Evolutionary conservation across 1,140 invertebrate species (phyloP).

Genomic region (Drosophila azteca): DNA sequence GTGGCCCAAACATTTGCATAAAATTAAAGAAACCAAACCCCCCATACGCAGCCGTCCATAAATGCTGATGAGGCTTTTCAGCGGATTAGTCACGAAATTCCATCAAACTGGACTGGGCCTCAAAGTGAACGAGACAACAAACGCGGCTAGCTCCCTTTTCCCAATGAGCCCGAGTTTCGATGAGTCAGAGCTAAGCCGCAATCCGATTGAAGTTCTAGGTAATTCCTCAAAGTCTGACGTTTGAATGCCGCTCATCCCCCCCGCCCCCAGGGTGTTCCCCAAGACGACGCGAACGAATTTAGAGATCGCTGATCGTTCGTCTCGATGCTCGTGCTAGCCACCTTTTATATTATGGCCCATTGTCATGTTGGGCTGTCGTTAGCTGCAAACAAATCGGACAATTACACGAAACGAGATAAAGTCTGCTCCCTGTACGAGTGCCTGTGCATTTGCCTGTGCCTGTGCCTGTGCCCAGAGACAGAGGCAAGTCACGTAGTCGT

Average conservation of each 20-base stretch:
- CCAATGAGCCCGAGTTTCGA: conserved; percentile 4
- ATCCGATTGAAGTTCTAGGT: conserved; percentile 42
- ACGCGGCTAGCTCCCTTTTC: conserved; percentile 3
- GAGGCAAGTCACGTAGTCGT: conserved; percentile 48
- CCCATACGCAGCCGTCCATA: background rate
- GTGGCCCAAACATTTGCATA: conserved; percentile 55
- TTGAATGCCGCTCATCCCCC: conserved; percentile 23
- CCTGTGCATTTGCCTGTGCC: too few relatives aligned
- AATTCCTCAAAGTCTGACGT: conserved; percentile 55
- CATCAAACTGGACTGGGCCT: conserved; percentile 35
- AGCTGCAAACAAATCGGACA: conserved; percentile 39
- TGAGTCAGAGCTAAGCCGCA: conserved; percentile 41
- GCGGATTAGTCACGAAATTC: conserved; percentile 72
- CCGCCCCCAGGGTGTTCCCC: conserved; percentile 1
- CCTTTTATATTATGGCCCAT: conserved; percentile 20
- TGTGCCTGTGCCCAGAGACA: too few relatives aligned
- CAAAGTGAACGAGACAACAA: conserved; percentile 44
- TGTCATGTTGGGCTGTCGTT: conserved; percentile 12
- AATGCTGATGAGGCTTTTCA: conserved; percentile 38
- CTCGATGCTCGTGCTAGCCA: conserved; percentile 32
- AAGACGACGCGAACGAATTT: conserved; percentile 4
- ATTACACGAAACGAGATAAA: conserved; percentile 17
- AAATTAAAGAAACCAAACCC: conserved; percentile 56
- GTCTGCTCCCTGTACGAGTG: background rate
- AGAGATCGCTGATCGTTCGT: conserved; percentile 8